Conservation (phyloP, 2,888 invertebrate genomes). For the Argynnis bischoffii region DNA sequence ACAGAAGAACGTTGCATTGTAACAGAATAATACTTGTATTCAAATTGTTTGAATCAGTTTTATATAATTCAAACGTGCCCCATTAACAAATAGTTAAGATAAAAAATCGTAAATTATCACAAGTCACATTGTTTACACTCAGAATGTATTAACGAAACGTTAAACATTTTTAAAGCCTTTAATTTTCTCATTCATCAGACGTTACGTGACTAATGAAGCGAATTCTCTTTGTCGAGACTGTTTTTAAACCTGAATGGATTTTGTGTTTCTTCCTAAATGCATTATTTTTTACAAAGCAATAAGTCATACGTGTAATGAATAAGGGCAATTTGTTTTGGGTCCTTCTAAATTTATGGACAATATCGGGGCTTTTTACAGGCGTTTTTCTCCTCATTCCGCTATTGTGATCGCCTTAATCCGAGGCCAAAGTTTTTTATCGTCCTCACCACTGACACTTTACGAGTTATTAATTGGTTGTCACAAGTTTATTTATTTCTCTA, state of each 20-base stretch:
- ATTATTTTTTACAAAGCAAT: conserved; percentile 74
- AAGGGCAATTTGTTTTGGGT: conserved; percentile 83
- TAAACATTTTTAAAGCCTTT: conserved; percentile 49
- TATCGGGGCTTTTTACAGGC: conserved; percentile 77
- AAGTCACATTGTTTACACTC: conserved; percentile 22
- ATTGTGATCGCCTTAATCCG: conserved; percentile 76
- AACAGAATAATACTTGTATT: too few species aligned
- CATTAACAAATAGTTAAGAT: conserved; percentile 9
- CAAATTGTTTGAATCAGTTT: too few species aligned
- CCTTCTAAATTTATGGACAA: conserved; percentile 79
- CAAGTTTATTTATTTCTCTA: conserved; percentile 81
- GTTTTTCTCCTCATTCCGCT: conserved; percentile 74
- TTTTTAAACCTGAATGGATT: conserved; percentile 52
- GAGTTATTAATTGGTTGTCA: conserved; percentile 83
- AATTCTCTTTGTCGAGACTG: conserved; percentile 60
- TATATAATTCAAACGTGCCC: not conserved
- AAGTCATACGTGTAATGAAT: conserved; percentile 82
- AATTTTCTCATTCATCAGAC: conserved; percentile 47
- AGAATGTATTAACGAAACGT: conserved; percentile 37
- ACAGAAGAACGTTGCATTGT: too few species aligned
- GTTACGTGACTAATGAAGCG: conserved; percentile 76
- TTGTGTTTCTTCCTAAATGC: conserved; percentile 70
- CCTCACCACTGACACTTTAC: conserved; percentile 79
- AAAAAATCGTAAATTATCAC: conserved; percentile 17
- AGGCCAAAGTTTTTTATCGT: conserved; percentile 70